These are phyloP conservation scores for Corythoichthys haematopterus DNA, from an alignment of 2,113 vertebrate species.

Conservation along the genomic window DNA sequence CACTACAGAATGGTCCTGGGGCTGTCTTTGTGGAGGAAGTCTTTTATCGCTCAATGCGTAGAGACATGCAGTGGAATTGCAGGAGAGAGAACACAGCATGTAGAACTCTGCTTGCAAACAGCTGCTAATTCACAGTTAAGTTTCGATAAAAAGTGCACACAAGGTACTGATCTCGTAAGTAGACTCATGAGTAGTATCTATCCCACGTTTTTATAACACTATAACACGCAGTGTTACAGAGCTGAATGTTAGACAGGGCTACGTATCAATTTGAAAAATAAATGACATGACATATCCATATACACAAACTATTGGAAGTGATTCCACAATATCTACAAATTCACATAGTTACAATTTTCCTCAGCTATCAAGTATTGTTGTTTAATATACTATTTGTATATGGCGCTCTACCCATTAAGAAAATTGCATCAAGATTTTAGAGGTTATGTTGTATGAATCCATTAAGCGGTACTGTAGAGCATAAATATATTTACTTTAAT, in stretches of 20 bases:
- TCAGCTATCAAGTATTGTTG: slow-evolving; percentile 50
- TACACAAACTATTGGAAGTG: slow-evolving; percentile 62
- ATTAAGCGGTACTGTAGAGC: slow-evolving; percentile 59
- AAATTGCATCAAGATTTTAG: slow-evolving; percentile 58
- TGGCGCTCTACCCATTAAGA: slow-evolving; percentile 51
- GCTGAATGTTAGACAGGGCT: slow-evolving; percentile 50
- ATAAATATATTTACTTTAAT: slow-evolving; percentile 68
- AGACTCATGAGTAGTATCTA: slow-evolving; percentile 49
- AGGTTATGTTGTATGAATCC: slow-evolving; percentile 63
- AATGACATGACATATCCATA: slow-evolving; percentile 60
- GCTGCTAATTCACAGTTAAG: slow-evolving; percentile 67
- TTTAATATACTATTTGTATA: slow-evolving; percentile 57
- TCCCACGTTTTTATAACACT: slow-evolving; percentile 40
- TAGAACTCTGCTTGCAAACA: slow-evolving; percentile 58
- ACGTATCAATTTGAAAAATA: slow-evolving; percentile 60
- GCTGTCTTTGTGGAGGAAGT: slow-evolving; percentile 48
- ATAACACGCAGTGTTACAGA: slow-evolving; percentile 63
- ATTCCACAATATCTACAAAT: slow-evolving; percentile 72
- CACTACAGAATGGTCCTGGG: slow-evolving; percentile 34
- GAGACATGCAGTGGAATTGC: slow-evolving; percentile 67
- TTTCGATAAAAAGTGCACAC: slow-evolving; percentile 60
- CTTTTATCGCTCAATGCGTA: slow-evolving; percentile 51
- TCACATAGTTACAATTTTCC: slow-evolving; percentile 59
- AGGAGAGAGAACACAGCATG: slow-evolving; percentile 61
- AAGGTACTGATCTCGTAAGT: slow-evolving; percentile 52